Evolutionary conservation across 1,140 invertebrate species (phyloP), one percentile per base, ranked within the genome.

Genomic region (Pseudomyrmex cubaensis): DNA sequence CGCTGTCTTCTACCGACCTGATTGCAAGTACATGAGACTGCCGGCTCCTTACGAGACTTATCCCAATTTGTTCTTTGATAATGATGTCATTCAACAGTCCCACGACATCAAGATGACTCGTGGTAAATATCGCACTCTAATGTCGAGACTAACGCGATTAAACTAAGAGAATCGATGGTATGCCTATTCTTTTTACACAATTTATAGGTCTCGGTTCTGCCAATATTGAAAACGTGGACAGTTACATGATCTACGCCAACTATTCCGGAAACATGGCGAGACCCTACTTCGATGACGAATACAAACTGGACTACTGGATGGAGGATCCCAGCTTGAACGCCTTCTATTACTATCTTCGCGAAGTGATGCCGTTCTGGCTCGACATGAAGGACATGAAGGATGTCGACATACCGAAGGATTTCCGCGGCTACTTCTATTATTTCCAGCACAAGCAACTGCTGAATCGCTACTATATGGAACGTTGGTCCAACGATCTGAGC

Each of bases 251-350:
- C 67, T 90, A 92, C 74, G 85, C 91, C 48, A 95, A 94, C 77
- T 93, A 92, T 82, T 90, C 91, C 12, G 85, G 86, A 15, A 75
- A 63, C n/a, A 93, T 90, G 73, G 88, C 88, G 50, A 89, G 85
- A n/a, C 67, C 87, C 1, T 63, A 64, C n/a, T 50, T 87, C 10
- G 94, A 95, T 85, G 90, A 94, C 1, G 96, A 97, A 87, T 95
- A 96, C 89, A 95, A 94, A 77, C 84, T 97, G 20, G 94, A 96
- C 46, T 97, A 97, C 94, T 97, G 97, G 93, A 96, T 95, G 46
- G 96, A 97, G 88, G 97, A 97, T 90, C 93, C 96, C 82, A 95
- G 95, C 61, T 92, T 97, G 69, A 97, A 97, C 92, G 90, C 95
- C 8, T 97, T 95, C 92, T 96, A 97, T 94, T 96, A 95, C 93